Base-by-base conservation (phyloP, 2,888 invertebrate genomes). In the Parthenolecanium corni region DNA sequence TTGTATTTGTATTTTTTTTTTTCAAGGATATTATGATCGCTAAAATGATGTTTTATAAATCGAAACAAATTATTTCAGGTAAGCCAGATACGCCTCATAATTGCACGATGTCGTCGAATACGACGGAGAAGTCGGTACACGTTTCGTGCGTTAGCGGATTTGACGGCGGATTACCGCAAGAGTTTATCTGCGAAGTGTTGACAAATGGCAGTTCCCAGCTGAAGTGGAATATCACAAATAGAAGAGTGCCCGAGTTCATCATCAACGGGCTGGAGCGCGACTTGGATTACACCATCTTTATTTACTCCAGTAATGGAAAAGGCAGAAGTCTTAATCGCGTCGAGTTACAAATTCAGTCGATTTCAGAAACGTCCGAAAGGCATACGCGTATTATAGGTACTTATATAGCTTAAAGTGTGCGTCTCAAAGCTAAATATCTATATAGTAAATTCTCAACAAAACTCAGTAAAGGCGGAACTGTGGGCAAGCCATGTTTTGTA, bases 121-220 rank as follows among this genome's bases (percentile, higher is more conserved):
- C 89, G 63, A 91, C 91, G 2, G 83, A 89, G 72, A 86, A 85
- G 47, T 89, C 91, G 4, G 83, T 92, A 69, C 82, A 85, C 51
- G 80, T 91, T 62, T 81, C 85, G 66, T 92, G 92, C 73, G 79
- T 82, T 11, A 89, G 90, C 72, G 91, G 91, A 1, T 92, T 91
- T 75, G 90, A 91, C 72, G 92, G 92, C 6, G 92, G 92, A 5
- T 78, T 92, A 70, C 83, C 85, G 1, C 92, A 92, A 74, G 82
- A 84, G 4, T 92, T 92, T 73, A 78, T 88, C 63, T 74, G 92
- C 23, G 90, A 92, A 78, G 84, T 92, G 31, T 38, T 21, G 12
- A 53, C 18, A 24, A 63, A 63, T 16, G 58, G 62, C 11, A 78
- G 82, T 56, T 72, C 75, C 52, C 67, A 69, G 21, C 77, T 89